These are phyloP conservation scores for Nestor notabilis DNA, from an alignment of 2,113 vertebrate genomes.

Conservation along the genomic window DNA sequence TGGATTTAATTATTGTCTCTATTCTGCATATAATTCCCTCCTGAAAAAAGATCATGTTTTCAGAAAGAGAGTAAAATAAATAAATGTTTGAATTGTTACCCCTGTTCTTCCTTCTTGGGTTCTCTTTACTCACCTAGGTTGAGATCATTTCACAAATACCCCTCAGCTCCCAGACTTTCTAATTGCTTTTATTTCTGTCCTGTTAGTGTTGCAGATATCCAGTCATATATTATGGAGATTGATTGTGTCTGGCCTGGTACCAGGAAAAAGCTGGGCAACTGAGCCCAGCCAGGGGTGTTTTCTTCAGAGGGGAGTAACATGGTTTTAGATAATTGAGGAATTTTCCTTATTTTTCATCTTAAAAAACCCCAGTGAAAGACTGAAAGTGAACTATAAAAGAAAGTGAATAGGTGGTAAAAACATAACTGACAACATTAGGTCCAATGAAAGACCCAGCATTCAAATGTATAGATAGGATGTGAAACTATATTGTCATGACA, in stretches of 20 bases:
- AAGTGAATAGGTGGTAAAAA: neutral
- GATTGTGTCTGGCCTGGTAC: neutral
- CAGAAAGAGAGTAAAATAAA: neutral
- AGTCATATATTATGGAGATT: neutral
- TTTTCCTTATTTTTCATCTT: neutral
- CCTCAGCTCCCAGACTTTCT: neutral
- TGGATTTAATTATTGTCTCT: conserved; percentile 1
- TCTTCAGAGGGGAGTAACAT: neutral
- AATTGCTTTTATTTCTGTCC: neutral
- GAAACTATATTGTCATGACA: neutral
- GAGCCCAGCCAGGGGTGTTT: neutral
- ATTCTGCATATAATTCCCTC: neutral
- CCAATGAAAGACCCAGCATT: neutral
- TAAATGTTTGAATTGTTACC: neutral
- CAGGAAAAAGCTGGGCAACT: neutral
- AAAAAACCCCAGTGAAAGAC: neutral
- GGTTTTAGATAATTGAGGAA: neutral
- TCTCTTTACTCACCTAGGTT: neutral
- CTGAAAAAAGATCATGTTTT: neutral
- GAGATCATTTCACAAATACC: neutral
- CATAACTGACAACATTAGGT: neutral
- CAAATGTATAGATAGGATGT: neutral
- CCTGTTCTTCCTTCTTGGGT: neutral
- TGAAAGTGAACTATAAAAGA: neutral
- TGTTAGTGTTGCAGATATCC: neutral